Evolutionary conservation across 2,888 invertebrate genomes (phyloP).

Genomic region (Ormyrus rosae): DNA sequence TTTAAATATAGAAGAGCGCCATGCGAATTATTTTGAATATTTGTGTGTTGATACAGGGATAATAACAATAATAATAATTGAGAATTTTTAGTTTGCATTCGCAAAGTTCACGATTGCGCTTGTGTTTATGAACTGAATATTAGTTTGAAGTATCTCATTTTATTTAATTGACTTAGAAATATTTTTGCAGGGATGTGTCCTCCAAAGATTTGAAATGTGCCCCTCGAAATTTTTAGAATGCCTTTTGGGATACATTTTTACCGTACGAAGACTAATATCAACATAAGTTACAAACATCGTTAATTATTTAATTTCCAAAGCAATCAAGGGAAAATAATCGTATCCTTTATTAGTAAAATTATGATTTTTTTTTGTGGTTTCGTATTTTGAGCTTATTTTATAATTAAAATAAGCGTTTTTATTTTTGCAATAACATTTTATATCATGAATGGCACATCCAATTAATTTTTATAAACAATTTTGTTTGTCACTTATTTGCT

Average conservation of each 20-base stretch:
- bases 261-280: too few relatives aligned
- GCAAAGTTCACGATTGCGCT: constrained; percentile 13
- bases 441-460: constrained; percentile 28
- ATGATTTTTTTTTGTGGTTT: constrained; percentile 15
- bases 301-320: too few relatives aligned
- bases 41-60: not conserved
- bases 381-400: constrained; percentile 2
- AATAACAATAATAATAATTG: constrained; percentile 18
- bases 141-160: not conserved
- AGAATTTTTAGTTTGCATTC: constrained; percentile 25
- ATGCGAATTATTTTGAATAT: constrained; percentile 12
- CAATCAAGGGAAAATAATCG: too few relatives aligned
- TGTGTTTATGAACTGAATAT: not conserved
- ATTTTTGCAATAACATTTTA: too few relatives aligned
- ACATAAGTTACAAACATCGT: too few relatives aligned
- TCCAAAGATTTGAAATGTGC: constrained; percentile 38
- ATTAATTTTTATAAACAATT: constrained; percentile 46
- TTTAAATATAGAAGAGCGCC: constrained; percentile 25
- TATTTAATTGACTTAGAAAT: constrained; percentile 43
- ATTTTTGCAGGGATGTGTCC: constrained; percentile 38
- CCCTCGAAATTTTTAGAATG: not conserved
- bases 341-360: too few relatives aligned
- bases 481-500: constrained; percentile 6
- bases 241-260: not conserved
- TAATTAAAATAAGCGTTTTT: not conserved